Base-by-base conservation (phyloP, 2,113 vertebrate genomes). In the Puma concolor region DNA sequence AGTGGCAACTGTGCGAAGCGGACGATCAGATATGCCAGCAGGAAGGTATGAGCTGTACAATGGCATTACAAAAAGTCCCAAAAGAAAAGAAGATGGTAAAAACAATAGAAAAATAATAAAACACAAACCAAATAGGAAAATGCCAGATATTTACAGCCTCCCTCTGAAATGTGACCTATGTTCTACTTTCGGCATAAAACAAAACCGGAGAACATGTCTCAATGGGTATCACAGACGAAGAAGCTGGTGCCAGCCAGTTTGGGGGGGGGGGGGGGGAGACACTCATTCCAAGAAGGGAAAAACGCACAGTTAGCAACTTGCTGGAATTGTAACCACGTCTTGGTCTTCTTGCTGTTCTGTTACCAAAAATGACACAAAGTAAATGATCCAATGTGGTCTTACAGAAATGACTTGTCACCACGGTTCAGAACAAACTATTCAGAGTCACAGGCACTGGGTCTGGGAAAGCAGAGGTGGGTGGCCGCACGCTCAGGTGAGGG, bases 381-480 rank as follows among this genome's bases (percentile, higher is more conserved):
- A 87, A 96, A 72, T 0, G 93, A 96, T 95, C 98, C 96, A 11
- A 60, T 84, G 84, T 91, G 67, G 96, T 96, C 95, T 97, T 66
- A 93, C 63, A 84, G 77, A 97, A 92, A 97, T 71, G 94, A 96
- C 81, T 79, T 31, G 89, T 97, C 98, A 98, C 97, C 94, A 98
- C 93, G 94, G 96, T 97, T 96, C 7, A 95, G 87, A 96, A 96
- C 4, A 92, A 97, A 94, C 85, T 76, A 88, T 95, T 98, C 97
- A 96, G 84, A 63, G 93, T 93, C 94, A 98, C 98, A 97, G 98
- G 96, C 96, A 64, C 97, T 50, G 83, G 98, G 95, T 97, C 95
- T 96, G 94, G 97, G 92, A 86, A 95, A 95, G 98, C 97, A 95
- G 98, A 98, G 97, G 64, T 72, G 92, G 85, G 92, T 21, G 98